Percentiles rank a stretch among this genome's conserved stretches.
phyloP scores from a whole-genome alignment of 1,140 invertebrate genomes.

The Saxidomus purpurata region DNA sequence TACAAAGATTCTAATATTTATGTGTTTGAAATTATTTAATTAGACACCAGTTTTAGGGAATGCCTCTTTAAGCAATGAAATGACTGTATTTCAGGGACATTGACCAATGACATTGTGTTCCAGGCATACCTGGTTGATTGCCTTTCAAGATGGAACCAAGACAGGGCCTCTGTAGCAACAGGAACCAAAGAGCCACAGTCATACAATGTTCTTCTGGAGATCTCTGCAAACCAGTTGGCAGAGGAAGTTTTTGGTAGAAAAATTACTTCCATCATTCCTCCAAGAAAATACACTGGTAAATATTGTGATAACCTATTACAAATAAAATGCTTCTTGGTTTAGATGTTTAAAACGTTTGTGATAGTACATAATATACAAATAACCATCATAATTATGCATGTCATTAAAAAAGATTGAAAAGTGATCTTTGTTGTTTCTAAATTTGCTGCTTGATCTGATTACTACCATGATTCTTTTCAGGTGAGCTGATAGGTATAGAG shows the following conservation, averaged over 20 bases:
- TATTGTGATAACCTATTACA: neutral
- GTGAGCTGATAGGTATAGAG: neutral
- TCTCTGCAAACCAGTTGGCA: neutral
- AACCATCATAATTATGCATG: too few species aligned
- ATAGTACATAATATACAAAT: too few species aligned
- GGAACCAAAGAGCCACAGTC: neutral
- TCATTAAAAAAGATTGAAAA: too few species aligned
- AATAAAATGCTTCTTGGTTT: too few species aligned
- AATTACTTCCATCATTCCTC: neutral
- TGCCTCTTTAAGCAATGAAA: too few species aligned
- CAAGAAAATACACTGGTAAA: slow-evolving; percentile 62
- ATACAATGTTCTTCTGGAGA: slow-evolving; percentile 29
- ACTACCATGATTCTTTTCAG: too few species aligned
- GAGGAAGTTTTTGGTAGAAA: neutral
- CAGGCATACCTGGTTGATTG: slow-evolving; percentile 73
- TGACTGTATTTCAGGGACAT: slow-evolving; percentile 48
- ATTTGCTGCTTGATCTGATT: too few species aligned
- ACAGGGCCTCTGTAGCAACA: slow-evolving; percentile 17
- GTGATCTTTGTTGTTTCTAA: too few species aligned
- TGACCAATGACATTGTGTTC: slow-evolving; percentile 67
- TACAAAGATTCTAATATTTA: too few species aligned
- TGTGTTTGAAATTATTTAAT: too few species aligned
- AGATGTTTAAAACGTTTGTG: too few species aligned
- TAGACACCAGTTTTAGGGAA: too few species aligned
- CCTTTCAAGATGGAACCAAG: slow-evolving; percentile 66